These are phyloP conservation scores for Leucopsar rothschildi DNA, from an alignment of 2,113 vertebrate genomes.

Conservation along the genomic window DNA sequence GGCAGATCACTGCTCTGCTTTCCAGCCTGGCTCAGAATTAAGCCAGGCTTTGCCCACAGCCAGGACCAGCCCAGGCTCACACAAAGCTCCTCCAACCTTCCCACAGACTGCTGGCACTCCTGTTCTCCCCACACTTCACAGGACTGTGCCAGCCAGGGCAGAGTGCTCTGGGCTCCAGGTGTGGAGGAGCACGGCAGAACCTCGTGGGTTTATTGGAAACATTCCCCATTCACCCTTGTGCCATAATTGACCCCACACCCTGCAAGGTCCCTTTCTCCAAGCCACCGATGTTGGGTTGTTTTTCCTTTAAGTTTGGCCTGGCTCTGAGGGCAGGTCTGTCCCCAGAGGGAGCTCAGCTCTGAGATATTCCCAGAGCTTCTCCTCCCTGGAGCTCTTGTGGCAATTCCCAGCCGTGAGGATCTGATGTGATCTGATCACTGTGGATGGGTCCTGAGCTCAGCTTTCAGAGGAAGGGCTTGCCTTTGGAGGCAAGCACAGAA, in stretches of 20 bases:
- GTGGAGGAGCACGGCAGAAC: background rate
- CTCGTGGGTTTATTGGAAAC: background rate
- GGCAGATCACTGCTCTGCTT: background rate
- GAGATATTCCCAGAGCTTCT: background rate
- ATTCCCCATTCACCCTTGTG: background rate
- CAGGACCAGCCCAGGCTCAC: background rate
- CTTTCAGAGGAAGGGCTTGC: background rate
- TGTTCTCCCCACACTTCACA: background rate
- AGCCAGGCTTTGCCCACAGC: background rate
- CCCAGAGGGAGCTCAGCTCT: background rate
- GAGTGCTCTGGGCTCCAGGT: background rate
- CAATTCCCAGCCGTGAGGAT: background rate
- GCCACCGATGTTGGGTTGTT: background rate
- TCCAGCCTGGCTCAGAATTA: background rate
- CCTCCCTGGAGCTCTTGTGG: background rate
- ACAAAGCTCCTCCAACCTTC: background rate
- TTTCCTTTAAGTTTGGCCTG: background rate
- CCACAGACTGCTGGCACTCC: background rate
- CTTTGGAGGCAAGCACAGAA: background rate
- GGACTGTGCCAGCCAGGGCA: background rate
- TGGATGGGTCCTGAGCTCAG: background rate
- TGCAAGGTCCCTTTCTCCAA: background rate
- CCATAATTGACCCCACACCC: background rate
- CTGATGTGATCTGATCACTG: too few relatives aligned
- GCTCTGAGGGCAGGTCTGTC: background rate